phyloP scores from a whole-genome alignment of 1,140 invertebrate genomes.

The Euura saliciscinereae region DNA sequence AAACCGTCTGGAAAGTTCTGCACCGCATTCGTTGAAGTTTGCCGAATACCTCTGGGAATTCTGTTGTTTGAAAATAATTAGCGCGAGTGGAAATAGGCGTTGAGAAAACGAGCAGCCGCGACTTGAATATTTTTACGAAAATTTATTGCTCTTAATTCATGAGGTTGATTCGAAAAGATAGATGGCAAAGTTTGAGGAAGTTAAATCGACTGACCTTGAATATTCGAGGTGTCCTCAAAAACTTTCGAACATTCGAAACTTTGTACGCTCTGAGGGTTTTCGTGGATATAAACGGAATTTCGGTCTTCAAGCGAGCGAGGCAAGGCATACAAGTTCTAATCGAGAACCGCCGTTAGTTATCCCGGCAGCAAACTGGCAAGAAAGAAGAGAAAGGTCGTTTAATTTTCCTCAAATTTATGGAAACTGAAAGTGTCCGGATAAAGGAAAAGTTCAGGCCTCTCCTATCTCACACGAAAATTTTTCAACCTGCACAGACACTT shows the following conservation, averaged over 20 bases:
- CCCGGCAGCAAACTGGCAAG: background rate
- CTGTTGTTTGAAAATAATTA: too few relatives aligned
- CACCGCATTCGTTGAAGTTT: too few relatives aligned
- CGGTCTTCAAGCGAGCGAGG: background rate
- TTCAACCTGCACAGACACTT: too few relatives aligned
- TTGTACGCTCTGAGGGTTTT: background rate
- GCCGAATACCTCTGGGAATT: too few relatives aligned
- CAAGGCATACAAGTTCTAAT: conserved; percentile 5
- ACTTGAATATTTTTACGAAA: too few relatives aligned
- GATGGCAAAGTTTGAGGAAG: background rate
- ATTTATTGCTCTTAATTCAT: too few relatives aligned
- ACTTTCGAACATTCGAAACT: background rate
- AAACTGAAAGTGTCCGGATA: background rate
- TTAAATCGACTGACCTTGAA: background rate
- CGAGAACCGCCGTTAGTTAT: conserved; percentile 1
- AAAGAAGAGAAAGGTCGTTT: background rate
- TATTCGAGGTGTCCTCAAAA: background rate
- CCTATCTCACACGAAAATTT: too few relatives aligned
- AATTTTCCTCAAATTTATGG: background rate
- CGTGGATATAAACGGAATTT: background rate
- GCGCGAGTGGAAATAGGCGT: too few relatives aligned
- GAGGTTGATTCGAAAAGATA: too few relatives aligned
- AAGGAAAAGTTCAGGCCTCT: too few relatives aligned
- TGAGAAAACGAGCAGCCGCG: too few relatives aligned
- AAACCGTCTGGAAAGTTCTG: too few relatives aligned